phyloP scores from a whole-genome alignment of 1,140 invertebrate genomes.

The Ditylenchus dipsaci region DNA sequence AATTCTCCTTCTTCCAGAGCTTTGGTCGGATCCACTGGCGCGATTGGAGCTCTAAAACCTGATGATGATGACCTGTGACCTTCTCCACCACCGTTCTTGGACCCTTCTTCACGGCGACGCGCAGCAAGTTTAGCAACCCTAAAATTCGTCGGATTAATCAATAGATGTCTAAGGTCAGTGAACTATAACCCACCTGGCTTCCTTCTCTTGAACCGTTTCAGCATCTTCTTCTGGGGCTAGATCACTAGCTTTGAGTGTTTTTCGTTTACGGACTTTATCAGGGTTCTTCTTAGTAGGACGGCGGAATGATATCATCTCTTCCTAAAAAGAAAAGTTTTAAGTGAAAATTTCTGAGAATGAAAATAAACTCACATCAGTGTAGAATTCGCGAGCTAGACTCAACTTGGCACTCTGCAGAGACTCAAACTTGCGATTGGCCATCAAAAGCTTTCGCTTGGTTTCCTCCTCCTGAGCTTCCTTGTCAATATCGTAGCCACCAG shows the following conservation, averaged over 20 bases:
- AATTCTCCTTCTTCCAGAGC: conserved; percentile 40
- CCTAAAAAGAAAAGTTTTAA: conserved; percentile 25
- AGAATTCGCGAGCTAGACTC: conserved; percentile 80
- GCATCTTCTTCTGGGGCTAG: conserved; percentile 59
- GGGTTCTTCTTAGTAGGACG: conserved; percentile 83
- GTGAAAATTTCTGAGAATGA: neutral
- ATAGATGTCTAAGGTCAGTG: neutral
- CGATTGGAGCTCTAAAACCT: conserved; percentile 4
- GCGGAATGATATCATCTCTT: conserved; percentile 74
- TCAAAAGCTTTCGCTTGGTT: conserved; percentile 62
- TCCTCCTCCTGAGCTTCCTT: conserved; percentile 64
- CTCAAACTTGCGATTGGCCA: conserved; percentile 54
- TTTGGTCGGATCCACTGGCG: conserved; percentile 6
- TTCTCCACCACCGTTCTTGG: neutral
- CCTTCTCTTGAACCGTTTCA: conserved; percentile 42
- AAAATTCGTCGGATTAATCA: conserved; percentile 14
- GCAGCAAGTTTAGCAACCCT: conserved; percentile 37
- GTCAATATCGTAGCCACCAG: conserved; percentile 53
- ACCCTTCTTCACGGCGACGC: conserved; percentile 18
- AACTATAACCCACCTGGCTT: conserved; percentile 14
- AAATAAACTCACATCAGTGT: conserved; percentile 64
- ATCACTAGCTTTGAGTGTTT: conserved; percentile 64
- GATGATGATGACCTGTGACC: neutral
- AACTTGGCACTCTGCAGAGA: conserved; percentile 65
- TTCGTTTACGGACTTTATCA: conserved; percentile 60